These are phyloP conservation scores for Orientallactaga sibirica DNA, from an alignment of 2,797 vertebrate species.

Conservation along the genomic window DNA sequence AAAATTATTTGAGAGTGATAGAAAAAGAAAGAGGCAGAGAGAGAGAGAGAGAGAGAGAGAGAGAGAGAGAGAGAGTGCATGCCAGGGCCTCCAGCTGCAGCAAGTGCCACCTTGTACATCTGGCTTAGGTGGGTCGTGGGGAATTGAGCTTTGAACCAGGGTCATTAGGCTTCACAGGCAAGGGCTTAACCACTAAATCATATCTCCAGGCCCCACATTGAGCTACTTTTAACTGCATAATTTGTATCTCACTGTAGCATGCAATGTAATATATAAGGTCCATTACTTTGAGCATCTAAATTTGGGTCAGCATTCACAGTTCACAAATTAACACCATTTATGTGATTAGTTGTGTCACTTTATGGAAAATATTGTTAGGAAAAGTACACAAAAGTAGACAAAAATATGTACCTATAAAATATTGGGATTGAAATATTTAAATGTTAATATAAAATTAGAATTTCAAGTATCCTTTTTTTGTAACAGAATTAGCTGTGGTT, in stretches of 20 bases:
- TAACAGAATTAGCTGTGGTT: background rate
- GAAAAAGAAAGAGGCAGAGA: too few species aligned
- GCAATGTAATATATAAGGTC: background rate
- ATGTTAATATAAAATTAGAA: constrained; percentile 25
- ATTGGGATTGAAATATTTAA: background rate
- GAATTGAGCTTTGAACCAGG: too few species aligned
- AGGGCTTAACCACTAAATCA: too few species aligned
- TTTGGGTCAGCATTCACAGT: background rate
- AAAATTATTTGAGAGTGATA: too few species aligned
- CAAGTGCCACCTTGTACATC: too few species aligned
- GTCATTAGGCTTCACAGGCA: too few species aligned
- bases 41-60: too few species aligned
- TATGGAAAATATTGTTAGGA: background rate
- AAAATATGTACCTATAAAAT: background rate
- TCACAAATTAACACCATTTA: background rate
- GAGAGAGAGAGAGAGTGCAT: too few species aligned
- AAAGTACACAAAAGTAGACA: background rate
- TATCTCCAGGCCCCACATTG: background rate
- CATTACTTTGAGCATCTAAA: background rate
- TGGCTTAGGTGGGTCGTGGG: too few species aligned
- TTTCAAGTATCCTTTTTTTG: background rate
- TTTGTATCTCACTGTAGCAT: constrained; percentile 2
- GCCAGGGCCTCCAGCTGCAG: too few species aligned
- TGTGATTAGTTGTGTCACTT: background rate
- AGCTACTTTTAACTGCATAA: constrained; percentile 13